Evolutionary conservation across 2,888 invertebrate genomes (phyloP).

Genomic region (Conistra vaccinii): DNA sequence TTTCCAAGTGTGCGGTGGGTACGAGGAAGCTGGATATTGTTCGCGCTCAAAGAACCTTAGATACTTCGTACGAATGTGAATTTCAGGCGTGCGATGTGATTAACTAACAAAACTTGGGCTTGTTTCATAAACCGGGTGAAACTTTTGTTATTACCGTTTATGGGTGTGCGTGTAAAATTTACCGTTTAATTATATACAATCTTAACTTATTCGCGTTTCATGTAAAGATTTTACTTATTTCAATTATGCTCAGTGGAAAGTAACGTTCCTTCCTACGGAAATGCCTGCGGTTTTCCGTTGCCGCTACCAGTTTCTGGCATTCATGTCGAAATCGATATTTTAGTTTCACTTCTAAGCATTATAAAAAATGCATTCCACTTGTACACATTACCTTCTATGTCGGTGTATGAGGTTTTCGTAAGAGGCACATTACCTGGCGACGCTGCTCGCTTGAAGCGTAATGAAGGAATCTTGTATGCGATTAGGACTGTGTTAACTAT

Average conservation of each 20-base stretch:
- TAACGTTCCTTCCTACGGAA: constrained; percentile 63
- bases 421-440: constrained; percentile 28
- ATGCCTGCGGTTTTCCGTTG: constrained; percentile 58
- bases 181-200: constrained; percentile 80
- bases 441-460: constrained; percentile 46
- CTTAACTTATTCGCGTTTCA: constrained; percentile 71
- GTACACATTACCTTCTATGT: constrained; percentile 7
- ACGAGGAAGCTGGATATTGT: constrained; percentile 37
- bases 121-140: constrained; percentile 76
- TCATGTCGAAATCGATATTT: constrained; percentile 55
- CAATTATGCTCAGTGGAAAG: constrained; percentile 62
- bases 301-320: constrained; percentile 49
- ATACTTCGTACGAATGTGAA: constrained; percentile 58
- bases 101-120: constrained; percentile 80
- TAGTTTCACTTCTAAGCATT: constrained; percentile 54
- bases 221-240: constrained; percentile 67
- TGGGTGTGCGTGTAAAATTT: constrained; percentile 76
- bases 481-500: constrained; percentile 71
- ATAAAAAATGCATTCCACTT: constrained; percentile 32
- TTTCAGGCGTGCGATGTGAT: constrained; percentile 73
- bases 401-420: constrained; percentile 9
- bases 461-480: constrained; percentile 71
- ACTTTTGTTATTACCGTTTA: constrained; percentile 84
- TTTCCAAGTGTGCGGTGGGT: constrained; percentile 31
- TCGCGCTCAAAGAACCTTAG: constrained; percentile 33